phyloP scores from a whole-genome alignment of 1,140 invertebrate species.

The Saccostrea glomerata region DNA sequence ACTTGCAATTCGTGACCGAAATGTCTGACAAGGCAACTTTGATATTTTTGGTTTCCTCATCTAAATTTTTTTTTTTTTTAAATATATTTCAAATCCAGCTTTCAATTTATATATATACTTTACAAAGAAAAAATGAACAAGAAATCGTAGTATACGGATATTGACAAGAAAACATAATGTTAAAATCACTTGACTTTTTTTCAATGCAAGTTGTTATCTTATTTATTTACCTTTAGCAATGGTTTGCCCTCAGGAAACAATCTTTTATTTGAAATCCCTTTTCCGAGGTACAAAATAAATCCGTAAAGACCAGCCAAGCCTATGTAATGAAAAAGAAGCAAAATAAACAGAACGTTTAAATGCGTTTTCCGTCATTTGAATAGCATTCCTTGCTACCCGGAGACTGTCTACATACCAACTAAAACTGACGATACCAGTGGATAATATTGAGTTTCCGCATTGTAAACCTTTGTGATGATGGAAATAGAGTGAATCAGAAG shows the following conservation, averaged over 20 bases:
- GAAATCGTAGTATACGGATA: too few relatives aligned
- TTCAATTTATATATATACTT: too few relatives aligned
- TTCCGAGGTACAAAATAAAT: slow-evolving; percentile 60
- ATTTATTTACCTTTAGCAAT: slow-evolving; percentile 58
- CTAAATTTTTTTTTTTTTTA: background rate
- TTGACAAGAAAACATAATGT: background rate
- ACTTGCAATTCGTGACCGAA: slow-evolving; percentile 64
- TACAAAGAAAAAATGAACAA: too few relatives aligned
- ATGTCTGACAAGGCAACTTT: slow-evolving; percentile 58
- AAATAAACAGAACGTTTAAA: background rate
- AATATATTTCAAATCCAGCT: too few relatives aligned
- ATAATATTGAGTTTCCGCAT: background rate
- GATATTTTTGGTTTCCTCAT: slow-evolving; percentile 37
- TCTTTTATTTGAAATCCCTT: slow-evolving; percentile 54
- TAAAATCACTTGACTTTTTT: background rate
- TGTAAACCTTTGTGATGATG: background rate
- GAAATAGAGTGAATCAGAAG: background rate
- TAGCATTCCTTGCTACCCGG: background rate
- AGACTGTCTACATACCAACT: background rate
- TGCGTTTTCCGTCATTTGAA: background rate
- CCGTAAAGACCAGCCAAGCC: slow-evolving; percentile 64
- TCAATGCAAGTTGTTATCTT: background rate
- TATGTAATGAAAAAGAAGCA: slow-evolving; percentile 24
- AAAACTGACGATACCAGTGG: slow-evolving; percentile 23
- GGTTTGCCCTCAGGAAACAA: slow-evolving; percentile 66